Base-by-base conservation (phyloP, 2,888 invertebrate genomes). In the Sarcophaga subvicina region DNA sequence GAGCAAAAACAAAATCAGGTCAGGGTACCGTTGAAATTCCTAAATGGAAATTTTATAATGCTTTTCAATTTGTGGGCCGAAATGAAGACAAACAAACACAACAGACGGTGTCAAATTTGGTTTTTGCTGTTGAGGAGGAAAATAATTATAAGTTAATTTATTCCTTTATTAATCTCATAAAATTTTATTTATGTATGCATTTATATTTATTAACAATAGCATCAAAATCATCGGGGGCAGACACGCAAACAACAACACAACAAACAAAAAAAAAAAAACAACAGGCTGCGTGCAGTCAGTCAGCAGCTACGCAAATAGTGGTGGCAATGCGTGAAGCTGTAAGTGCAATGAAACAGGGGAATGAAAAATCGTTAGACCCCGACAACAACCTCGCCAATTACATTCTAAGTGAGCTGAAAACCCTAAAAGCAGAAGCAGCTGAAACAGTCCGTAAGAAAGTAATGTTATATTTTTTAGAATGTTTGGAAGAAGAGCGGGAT, bases 1-100 rank as follows among this genome's bases (percentile, higher is more conserved):
- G 72, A 25, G 12, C 47, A 4, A 80, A 73, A 67, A 67, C 72
- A 2, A 73, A 80, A 45, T 80, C 72, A 2, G 72, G 80, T 3
- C 71, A 79, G 11, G 71, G 62, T 12, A 64, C 37, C 11, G 49
- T 37, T 5, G 67, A 66, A n/a, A 27, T 37, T 22, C 67, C 73
- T 11, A 22, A 22, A 22, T 22, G 73, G 80, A 64, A 27, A 49
- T 73, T 72, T 62, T 80, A 20, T 47, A 73, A 47, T 47, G 66
- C 60, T 3, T 47, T 80, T 72, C 17, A 6, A 2, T 80, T 80
- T 72, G 64, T 66, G 4, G 73, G 80, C 5, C 60, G 67, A 6
- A 67, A 12, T 3, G 66, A 75, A 12, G 63, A 63, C 2, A 8
- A 14, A 12, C 73, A 75, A 47, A 45, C 63, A 4, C 47, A 63